Percentiles rank a stretch among this genome's conserved stretches.
These are phyloP conservation scores for Scaptomyza cyrtandrae DNA, from an alignment of 2,888 invertebrate genomes.

Conservation along the genomic window DNA sequence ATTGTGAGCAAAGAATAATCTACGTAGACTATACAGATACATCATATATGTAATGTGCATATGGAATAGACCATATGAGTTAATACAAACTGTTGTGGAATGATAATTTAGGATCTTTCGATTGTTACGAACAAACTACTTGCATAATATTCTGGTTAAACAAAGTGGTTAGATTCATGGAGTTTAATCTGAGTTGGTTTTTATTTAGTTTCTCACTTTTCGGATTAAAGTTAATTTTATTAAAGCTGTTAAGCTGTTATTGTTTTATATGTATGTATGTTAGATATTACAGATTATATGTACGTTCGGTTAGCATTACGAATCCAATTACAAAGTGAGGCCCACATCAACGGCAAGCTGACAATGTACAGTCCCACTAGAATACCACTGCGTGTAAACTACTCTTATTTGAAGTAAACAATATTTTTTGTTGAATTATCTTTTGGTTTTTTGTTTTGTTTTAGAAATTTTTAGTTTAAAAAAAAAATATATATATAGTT, in stretches of 20 bases:
- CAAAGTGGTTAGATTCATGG: conserved; percentile 67
- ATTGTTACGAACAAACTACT: conserved; percentile 81
- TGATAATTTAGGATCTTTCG: conserved; percentile 31
- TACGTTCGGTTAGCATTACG: conserved; percentile 73
- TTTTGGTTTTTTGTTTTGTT: conserved; percentile 33
- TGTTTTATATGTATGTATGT: conserved; percentile 37
- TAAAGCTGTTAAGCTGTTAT: conserved; percentile 41
- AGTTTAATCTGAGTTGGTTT: conserved; percentile 60
- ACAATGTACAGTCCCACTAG: conserved; percentile 86
- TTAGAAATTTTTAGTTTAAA: too few relatives aligned
- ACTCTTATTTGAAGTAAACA: conserved; percentile 84
- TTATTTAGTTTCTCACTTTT: conserved; percentile 57
- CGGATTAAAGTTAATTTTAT: conserved; percentile 21
- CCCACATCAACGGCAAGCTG: conserved; percentile 90
- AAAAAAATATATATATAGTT: conserved; percentile 24
- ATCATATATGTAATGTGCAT: conserved; percentile 12
- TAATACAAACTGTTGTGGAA: conserved; percentile 5
- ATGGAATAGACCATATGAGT: conserved; percentile 41
- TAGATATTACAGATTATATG: conserved; percentile 56
- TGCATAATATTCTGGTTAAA: conserved; percentile 84
- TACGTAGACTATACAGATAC: conserved; percentile 37
- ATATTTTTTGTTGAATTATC: conserved; percentile 53
- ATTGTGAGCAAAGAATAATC: conserved; percentile 42
- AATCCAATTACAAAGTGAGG: conserved; percentile 84
- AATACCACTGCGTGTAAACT: conserved; percentile 85